A percentile compares a stretch with the other conserved stretches of the same genome.
phyloP scores from a whole-genome alignment of 2,113 vertebrate species.

The Brachyhypopomus gauderio region DNA sequence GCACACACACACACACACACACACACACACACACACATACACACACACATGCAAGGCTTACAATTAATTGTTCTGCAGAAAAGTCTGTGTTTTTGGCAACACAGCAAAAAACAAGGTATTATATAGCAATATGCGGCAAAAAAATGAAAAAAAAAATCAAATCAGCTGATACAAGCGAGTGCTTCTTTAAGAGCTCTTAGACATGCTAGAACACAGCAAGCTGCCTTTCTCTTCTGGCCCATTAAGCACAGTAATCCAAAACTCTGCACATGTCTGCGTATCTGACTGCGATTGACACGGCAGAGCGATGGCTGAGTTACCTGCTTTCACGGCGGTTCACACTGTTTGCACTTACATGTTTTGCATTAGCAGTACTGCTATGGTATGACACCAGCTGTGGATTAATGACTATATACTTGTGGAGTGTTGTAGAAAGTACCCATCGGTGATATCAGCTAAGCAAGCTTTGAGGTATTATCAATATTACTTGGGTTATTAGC shows the following conservation, averaged over 20 bases:
- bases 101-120: slow-evolving; percentile 31
- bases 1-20: background rate
- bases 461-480: slow-evolving; percentile 3
- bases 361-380: background rate
- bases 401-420: background rate
- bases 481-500: slow-evolving; percentile 14
- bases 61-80: slow-evolving; percentile 33
- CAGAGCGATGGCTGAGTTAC: slow-evolving; percentile 8
- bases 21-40: slow-evolving; percentile 2
- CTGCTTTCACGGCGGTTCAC: background rate
- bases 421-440: background rate
- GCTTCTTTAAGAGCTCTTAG: slow-evolving; percentile 27
- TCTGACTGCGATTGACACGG: background rate
- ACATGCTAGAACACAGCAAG: slow-evolving; percentile 23
- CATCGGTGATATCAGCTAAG: background rate
- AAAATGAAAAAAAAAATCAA: slow-evolving; percentile 33
- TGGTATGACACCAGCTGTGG: background rate
- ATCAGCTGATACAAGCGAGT: slow-evolving; percentile 27
- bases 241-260: slow-evolving; percentile 18
- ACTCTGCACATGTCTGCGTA: slow-evolving; percentile 1
- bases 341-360: background rate
- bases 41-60: slow-evolving; percentile 7
- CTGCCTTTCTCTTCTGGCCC: slow-evolving; percentile 12
- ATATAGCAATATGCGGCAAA: background rate
- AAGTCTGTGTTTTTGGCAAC: slow-evolving; percentile 39